Percentiles rank a stretch among this genome's conserved stretches.
phyloP scores from a whole-genome alignment of 2,113 vertebrate genomes.

The Riparia riparia region DNA sequence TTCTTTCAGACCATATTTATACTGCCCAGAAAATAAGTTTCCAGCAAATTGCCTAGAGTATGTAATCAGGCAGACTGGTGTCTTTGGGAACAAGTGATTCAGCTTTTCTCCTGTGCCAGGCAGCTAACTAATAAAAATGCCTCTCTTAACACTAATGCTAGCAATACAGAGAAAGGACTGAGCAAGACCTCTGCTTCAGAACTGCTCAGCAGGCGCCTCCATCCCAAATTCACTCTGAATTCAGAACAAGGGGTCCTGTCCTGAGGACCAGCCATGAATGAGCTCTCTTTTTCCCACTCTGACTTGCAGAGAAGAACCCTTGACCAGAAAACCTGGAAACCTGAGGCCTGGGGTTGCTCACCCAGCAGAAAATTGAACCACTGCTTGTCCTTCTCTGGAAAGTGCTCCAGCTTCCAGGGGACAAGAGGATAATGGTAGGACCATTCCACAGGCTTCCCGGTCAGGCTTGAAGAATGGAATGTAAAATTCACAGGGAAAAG shows the following conservation, averaged over 20 bases:
- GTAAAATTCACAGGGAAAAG: neutral
- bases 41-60: neutral
- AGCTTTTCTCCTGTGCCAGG: neutral
- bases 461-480: neutral
- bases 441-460: neutral
- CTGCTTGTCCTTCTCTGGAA: neutral
- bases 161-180: neutral
- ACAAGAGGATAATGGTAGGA: neutral
- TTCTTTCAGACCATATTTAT: neutral
- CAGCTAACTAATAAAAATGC: neutral
- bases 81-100: neutral
- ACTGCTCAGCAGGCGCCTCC: neutral
- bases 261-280: neutral
- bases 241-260: neutral
- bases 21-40: neutral
- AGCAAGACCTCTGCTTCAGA: neutral
- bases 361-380: neutral
- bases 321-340: neutral
- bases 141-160: neutral
- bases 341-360: neutral
- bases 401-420: neutral
- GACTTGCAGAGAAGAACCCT: neutral
- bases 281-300: neutral
- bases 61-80: neutral
- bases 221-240: neutral